phyloP scores from a whole-genome alignment of 2,113 vertebrate genomes.

The Ifrita kowaldi region DNA sequence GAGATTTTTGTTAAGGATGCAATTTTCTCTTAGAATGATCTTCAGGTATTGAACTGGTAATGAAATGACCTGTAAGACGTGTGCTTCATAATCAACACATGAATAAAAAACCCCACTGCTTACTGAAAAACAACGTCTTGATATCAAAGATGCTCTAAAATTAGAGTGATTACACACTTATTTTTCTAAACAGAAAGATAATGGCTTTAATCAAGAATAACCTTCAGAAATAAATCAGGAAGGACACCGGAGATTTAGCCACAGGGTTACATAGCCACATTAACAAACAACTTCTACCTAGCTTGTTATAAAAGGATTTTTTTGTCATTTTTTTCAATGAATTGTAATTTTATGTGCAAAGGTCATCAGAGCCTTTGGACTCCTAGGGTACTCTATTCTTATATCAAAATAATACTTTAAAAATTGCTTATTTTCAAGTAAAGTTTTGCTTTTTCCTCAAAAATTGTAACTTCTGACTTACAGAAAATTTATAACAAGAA shows the following conservation, averaged over 20 bases:
- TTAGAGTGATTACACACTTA: background rate
- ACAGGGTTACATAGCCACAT: background rate
- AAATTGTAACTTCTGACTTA: background rate
- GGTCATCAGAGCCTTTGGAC: background rate
- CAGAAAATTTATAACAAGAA: background rate
- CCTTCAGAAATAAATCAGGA: background rate
- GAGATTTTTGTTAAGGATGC: background rate
- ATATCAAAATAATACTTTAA: background rate
- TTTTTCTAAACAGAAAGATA: background rate
- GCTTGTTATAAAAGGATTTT: background rate
- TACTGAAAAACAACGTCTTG: background rate
- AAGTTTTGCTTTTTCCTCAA: background rate
- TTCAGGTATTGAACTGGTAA: background rate
- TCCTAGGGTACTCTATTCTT: background rate
- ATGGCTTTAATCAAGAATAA: constrained; percentile 1
- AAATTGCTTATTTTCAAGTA: background rate
- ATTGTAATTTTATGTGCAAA: background rate
- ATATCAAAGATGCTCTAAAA: constrained; percentile 29
- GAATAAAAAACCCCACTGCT: background rate
- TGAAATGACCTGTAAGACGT: background rate
- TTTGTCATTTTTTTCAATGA: background rate
- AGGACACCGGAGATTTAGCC: background rate
- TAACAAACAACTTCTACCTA: background rate
- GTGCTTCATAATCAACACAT: background rate
- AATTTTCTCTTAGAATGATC: background rate